phyloP scores from a whole-genome alignment of 2,113 vertebrate species.

The Chitala chitala region DNA sequence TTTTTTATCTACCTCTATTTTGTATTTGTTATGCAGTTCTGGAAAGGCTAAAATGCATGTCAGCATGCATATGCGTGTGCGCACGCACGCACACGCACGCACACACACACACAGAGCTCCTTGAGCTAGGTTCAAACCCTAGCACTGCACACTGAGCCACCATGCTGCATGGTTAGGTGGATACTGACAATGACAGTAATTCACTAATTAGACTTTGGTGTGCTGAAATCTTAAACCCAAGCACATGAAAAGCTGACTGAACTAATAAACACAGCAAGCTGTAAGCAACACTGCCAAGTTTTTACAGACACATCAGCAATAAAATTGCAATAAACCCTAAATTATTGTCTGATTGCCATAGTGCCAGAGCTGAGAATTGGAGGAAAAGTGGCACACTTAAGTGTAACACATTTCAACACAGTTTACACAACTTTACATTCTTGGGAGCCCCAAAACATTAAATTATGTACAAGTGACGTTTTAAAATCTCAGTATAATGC shows the following conservation, averaged over 20 bases:
- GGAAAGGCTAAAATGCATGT: neutral
- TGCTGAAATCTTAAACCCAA: neutral
- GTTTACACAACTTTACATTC: neutral
- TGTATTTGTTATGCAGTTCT: no score
- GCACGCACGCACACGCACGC: neutral
- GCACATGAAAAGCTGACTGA: neutral
- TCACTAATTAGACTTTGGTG: neutral
- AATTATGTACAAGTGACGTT: neutral
- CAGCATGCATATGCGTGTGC: neutral
- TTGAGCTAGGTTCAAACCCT: neutral
- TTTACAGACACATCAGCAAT: neutral
- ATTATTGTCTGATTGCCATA: neutral
- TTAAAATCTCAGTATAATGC: neutral
- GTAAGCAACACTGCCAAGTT: neutral
- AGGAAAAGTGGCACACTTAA: neutral
- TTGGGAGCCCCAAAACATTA: neutral
- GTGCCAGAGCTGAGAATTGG: neutral
- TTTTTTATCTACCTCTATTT: neutral
- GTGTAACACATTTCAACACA: neutral
- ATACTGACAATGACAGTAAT: neutral
- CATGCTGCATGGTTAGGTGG: neutral
- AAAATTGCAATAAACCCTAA: neutral
- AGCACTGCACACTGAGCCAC: no score
- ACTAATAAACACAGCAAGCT: neutral
- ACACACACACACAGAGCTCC: neutral